Conservation (phyloP, 2,113 vertebrate species). For the Leucosticte australis region DNA sequence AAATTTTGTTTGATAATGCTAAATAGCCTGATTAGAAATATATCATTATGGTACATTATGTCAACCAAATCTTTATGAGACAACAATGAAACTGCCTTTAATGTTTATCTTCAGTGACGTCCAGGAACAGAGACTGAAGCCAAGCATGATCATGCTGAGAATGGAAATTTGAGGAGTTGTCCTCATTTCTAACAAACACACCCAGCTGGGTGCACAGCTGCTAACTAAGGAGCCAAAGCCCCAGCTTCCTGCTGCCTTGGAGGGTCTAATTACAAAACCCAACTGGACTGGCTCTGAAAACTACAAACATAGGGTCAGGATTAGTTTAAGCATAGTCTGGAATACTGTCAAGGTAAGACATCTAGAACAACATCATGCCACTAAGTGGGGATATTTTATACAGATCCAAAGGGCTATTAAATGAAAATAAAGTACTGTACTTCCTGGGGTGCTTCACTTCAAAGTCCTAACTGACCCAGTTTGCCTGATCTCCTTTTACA, state of each 20-base stretch:
- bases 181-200: conserved; percentile 72
- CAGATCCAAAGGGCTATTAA: not conserved
- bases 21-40: conserved; percentile 64
- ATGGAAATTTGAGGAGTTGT: conserved; percentile 69
- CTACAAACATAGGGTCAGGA: not conserved
- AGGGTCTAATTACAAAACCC: conserved; percentile 66
- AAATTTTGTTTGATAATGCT: conserved; percentile 58
- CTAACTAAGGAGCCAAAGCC: conserved; percentile 58
- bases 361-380: not conserved
- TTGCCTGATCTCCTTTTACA: not conserved
- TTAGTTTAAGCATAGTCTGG: not conserved
- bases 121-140: conserved; percentile 56
- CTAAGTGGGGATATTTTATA: not conserved
- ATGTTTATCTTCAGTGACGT: conserved; percentile 50
- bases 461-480: conserved; percentile 4
- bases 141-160: conserved; percentile 62
- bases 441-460: not conserved
- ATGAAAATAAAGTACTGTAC: not conserved
- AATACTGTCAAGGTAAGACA: not conserved
- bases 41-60: conserved; percentile 51
- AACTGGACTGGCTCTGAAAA: conserved; percentile 47
- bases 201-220: conserved; percentile 77
- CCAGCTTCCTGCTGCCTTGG: conserved; percentile 61
- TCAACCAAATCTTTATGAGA: conserved; percentile 42
- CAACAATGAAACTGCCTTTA: conserved; percentile 43